Evolutionary conservation across 2,888 invertebrate genomes (phyloP), one percentile per base, ranked within the genome.

Genomic region (Mechanitis mazaeus): DNA sequence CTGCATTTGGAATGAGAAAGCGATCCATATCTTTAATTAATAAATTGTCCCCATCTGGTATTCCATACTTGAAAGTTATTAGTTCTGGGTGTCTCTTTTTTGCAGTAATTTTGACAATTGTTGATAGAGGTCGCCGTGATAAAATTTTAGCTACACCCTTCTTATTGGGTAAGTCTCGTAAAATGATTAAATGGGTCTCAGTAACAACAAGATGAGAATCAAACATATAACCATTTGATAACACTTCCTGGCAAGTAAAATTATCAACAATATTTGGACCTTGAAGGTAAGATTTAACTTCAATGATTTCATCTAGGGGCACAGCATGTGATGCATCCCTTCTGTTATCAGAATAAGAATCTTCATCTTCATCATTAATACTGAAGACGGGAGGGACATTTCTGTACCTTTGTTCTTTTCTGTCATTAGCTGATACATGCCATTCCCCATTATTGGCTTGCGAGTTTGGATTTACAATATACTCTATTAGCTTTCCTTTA

Each of bases 61-160:
- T 92, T 3, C 98, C 98, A 81, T 98, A 98, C 81, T 98, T 97
- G 83, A 99, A 98, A 1, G 99, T 99, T 67, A 99, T 98, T 72
- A 99, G 90, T 85, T 99, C 97, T 0, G 98, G 98, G 80, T 97
- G 95, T 61, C 95, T 93, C 81, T 98, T 98, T 81, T 98, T 97
- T 11, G 98, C 98, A 1, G 99, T 99, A 66, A 99, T 99, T 90
- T 97, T 98, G 7, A 98, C 96, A 72, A 99, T 97, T 58, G 96
- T 95, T 2, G 96, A 95, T 59, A 99, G 90, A 0, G 97, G 96
- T 60, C 98, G 92, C 66, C 96, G 93, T 0, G 97, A 96, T 75
- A 97, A 94, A 0, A 98, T 93, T 80, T 95, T 95, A 0, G 96
- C 97, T 69, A 93, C 93, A 1, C 96, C 97, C 75, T 93, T 93